These are phyloP conservation scores for Emydura subglobosa DNA, from an alignment of 2,113 vertebrate species.

Conservation along the genomic window DNA sequence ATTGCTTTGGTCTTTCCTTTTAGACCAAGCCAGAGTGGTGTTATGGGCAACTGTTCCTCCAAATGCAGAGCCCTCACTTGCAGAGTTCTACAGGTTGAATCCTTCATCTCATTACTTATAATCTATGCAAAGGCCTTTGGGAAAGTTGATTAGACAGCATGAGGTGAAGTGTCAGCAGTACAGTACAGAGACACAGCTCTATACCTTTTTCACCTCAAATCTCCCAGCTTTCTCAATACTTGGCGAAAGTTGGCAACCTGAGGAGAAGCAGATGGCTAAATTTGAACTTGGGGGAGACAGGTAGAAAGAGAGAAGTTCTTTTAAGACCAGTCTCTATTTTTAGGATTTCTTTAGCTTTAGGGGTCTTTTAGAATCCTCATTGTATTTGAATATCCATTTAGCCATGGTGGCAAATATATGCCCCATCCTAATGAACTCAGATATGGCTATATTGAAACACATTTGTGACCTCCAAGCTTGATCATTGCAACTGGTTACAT, in stretches of 20 bases:
- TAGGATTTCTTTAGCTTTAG: not conserved
- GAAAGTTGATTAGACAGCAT: not conserved
- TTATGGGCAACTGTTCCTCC: not conserved
- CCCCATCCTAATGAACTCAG: not conserved
- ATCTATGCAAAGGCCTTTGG: not conserved
- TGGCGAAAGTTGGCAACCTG: not conserved
- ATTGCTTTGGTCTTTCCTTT: not conserved
- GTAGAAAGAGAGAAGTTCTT: not conserved
- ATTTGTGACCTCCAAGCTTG: not conserved
- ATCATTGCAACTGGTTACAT: not conserved
- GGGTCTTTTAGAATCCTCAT: not conserved
- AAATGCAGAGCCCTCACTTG: not conserved
- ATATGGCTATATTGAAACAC: not conserved
- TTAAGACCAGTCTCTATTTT: not conserved
- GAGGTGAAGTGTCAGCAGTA: not conserved
- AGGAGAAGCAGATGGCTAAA: not conserved
- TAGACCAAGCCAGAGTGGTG: rapidly evolving
- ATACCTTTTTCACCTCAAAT: not conserved
- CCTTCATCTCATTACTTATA: not conserved
- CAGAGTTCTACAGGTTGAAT: not conserved
- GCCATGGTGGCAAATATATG: not conserved
- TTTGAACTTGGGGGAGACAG: not conserved
- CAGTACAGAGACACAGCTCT: not conserved
- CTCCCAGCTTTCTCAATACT: not conserved
- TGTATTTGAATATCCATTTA: not conserved